phyloP scores from a whole-genome alignment of 2,797 vertebrate genomes.

The Miichthys miiuy region DNA sequence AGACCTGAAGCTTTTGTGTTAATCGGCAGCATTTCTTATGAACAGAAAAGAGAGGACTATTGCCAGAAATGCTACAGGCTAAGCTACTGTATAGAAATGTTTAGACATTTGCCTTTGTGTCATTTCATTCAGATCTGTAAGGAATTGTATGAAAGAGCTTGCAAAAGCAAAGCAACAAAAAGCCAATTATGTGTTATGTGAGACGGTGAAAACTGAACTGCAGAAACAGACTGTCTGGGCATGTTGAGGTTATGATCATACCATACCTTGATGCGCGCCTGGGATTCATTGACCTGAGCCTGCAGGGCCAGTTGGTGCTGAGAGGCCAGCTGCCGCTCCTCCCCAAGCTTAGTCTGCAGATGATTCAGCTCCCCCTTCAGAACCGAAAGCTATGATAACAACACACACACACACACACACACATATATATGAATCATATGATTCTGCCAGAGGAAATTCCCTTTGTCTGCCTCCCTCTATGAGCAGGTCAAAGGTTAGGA shows the following conservation, averaged over 20 bases:
- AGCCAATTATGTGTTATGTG: background rate
- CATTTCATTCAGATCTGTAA: background rate
- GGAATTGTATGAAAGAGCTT: background rate
- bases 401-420: constrained; percentile 3
- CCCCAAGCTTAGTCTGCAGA: constrained; percentile 72
- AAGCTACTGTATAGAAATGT: background rate
- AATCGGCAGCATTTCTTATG: background rate
- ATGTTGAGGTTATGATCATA: background rate
- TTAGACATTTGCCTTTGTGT: background rate
- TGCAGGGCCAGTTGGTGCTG: constrained; percentile 84
- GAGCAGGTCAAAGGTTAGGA: background rate
- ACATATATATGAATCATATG: background rate
- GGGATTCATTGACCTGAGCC: constrained; percentile 82
- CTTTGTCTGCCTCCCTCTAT: background rate
- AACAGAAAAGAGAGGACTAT: background rate
- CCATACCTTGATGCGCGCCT: constrained; percentile 81
- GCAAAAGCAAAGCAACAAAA: background rate
- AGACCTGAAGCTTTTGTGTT: background rate
- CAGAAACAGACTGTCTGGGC: background rate
- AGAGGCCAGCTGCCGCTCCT: constrained; percentile 75
- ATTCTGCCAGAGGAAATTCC: background rate
- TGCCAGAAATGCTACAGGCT: background rate
- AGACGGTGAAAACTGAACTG: background rate
- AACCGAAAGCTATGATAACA: constrained; percentile 65
- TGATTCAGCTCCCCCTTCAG: constrained; percentile 77